These are phyloP conservation scores for Salminus brasiliensis DNA, from an alignment of 2,113 vertebrate genomes.

Conservation along the genomic window DNA sequence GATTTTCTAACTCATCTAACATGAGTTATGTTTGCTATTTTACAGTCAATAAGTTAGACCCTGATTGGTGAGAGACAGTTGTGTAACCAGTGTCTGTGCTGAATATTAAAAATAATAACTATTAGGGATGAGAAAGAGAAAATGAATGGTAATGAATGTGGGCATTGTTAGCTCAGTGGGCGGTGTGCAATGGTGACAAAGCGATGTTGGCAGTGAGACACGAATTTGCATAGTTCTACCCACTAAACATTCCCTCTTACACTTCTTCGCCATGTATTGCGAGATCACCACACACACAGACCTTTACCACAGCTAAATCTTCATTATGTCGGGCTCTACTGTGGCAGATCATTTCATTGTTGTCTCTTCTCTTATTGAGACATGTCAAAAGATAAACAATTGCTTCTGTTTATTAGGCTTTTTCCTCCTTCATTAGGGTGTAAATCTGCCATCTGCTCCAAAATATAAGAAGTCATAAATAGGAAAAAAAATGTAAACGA, in stretches of 20 bases:
- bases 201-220: slow-evolving; percentile 13
- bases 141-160: slow-evolving; percentile 34
- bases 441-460: slow-evolving; percentile 49
- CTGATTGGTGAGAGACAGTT: slow-evolving; percentile 23
- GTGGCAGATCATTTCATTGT: background rate
- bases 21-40: background rate
- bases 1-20: background rate
- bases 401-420: slow-evolving; percentile 25
- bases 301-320: background rate
- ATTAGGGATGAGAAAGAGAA: background rate
- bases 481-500: slow-evolving; percentile 34
- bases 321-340: background rate
- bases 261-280: background rate
- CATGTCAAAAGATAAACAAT: slow-evolving; percentile 1
- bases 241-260: background rate
- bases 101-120: slow-evolving; percentile 23
- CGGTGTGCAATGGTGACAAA: slow-evolving; percentile 36
- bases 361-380: slow-evolving; percentile 13
- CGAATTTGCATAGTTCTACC: slow-evolving; percentile 20
- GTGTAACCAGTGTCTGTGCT: slow-evolving; percentile 10
- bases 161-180: slow-evolving; percentile 41
- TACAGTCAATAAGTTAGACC: background rate
- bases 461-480: slow-evolving; percentile 42
- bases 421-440: slow-evolving; percentile 35
- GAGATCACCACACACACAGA: background rate